Conservation (phyloP, 64 coral and sea anemone species). For the Catalaphyllia jardinei region DNA sequence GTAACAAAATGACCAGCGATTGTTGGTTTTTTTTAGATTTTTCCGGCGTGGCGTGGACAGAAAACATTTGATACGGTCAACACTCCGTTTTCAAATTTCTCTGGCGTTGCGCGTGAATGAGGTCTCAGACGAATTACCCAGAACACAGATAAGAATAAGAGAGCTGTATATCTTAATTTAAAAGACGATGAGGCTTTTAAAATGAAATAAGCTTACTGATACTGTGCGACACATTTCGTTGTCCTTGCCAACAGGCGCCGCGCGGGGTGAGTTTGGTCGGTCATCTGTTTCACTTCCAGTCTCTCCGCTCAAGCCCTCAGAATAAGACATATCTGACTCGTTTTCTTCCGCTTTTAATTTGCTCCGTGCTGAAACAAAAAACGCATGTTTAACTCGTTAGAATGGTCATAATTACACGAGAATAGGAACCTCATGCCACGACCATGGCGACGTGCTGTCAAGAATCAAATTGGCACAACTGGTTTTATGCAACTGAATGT, state of each 20-base stretch:
- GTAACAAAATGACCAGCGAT: no score
- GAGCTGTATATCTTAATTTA: neutral
- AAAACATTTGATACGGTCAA: no score
- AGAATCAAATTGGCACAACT: no score
- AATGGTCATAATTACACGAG: neutral
- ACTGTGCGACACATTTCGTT: conserved; percentile 27
- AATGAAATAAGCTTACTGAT: conserved; percentile 3
- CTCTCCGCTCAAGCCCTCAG: conserved; percentile 36
- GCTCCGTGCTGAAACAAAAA: neutral
- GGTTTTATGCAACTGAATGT: no score
- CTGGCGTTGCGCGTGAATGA: no score
- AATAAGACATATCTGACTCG: conserved; percentile 42
- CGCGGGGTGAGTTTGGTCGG: conserved; percentile 56
- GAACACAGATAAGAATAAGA: no score
- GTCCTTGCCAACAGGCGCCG: conserved; percentile 73
- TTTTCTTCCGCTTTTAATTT: conserved; percentile 19
- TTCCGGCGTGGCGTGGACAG: no score
- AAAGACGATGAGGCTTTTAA: neutral
- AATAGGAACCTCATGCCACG: no score
- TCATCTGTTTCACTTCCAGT: conserved; percentile 29
- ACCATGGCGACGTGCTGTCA: no score
- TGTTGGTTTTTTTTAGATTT: no score
- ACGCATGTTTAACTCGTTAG: neutral
- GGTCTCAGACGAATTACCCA: no score
- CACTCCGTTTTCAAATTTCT: no score